These are phyloP conservation scores for Drosophila gunungcola DNA, from an alignment of 1,140 invertebrate species.

Conservation along the genomic window DNA sequence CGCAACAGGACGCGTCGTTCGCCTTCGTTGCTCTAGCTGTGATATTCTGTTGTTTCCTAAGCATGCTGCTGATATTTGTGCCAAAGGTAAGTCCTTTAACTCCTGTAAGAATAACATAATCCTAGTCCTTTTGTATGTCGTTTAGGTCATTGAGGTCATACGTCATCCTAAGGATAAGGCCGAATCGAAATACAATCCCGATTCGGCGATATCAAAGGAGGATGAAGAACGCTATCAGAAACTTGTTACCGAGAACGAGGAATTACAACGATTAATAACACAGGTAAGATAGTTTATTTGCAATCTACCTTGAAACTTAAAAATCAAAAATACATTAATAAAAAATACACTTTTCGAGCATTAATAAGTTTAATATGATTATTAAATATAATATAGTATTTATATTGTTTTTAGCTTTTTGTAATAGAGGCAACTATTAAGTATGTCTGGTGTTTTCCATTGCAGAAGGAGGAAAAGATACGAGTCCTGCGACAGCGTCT, in stretches of 20 bases:
- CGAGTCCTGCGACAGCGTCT: conserved; percentile 91
- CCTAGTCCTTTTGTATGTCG: background rate
- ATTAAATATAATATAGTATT: too few species aligned
- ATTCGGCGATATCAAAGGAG: conserved; percentile 95
- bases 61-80: conserved; percentile 98
- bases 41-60: conserved; percentile 98
- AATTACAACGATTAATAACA: conserved; percentile 96
- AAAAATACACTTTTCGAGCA: too few species aligned
- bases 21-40: conserved; percentile 98
- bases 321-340: too few species aligned
- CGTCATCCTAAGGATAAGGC: conserved; percentile 92
- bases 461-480: conserved; percentile 95
- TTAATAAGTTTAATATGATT: too few species aligned
- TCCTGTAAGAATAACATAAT: background rate
- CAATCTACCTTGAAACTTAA: too few species aligned
- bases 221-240: conserved; percentile 98
- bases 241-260: conserved; percentile 97
- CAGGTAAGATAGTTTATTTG: conserved; percentile 87
- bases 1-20: conserved; percentile 98
- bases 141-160: conserved; percentile 93
- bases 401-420: too few species aligned
- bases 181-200: conserved; percentile 93
- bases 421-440: background rate
- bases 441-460: background rate
- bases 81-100: conserved; percentile 91